Evolutionary conservation across 2,888 invertebrate species (phyloP).

Genomic region (Agrochola macilenta): DNA sequence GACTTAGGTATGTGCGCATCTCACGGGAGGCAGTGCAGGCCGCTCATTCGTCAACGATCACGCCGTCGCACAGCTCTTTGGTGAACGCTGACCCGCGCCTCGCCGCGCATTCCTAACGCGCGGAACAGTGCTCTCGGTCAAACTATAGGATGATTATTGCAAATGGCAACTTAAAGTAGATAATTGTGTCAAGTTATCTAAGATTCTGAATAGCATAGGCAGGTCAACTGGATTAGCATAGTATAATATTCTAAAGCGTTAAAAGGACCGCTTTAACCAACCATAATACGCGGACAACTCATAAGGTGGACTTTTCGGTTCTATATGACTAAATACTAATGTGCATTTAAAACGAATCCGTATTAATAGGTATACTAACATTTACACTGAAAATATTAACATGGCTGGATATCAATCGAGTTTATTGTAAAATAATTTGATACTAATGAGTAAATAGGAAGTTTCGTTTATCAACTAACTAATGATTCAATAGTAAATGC

Average conservation of each 20-base stretch:
- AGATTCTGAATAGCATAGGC: neutral
- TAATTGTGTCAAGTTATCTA: neutral
- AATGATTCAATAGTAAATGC: neutral
- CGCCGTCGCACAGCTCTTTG: no score
- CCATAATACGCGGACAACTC: neutral
- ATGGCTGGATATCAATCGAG: neutral
- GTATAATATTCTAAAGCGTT: neutral
- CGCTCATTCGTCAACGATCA: no score
- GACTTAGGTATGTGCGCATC: no score
- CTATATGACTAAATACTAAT: neutral
- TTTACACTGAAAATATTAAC: neutral
- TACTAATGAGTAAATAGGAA: neutral
- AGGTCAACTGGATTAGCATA: neutral
- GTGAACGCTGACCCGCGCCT: no score
- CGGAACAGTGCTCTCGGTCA: no score
- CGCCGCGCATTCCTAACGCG: no score
- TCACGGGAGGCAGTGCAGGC: no score
- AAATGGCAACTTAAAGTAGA: neutral
- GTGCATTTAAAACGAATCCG: neutral
- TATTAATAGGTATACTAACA: neutral
- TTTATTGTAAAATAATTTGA: neutral
- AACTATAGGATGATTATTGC: neutral
- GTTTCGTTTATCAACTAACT: neutral
- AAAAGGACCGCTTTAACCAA: neutral
- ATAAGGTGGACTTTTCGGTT: neutral